A percentile compares a stretch with the other conserved stretches of the same genome.
These are phyloP conservation scores for Sula dactylatra DNA, from an alignment of 2,113 vertebrate genomes.

Conservation along the genomic window DNA sequence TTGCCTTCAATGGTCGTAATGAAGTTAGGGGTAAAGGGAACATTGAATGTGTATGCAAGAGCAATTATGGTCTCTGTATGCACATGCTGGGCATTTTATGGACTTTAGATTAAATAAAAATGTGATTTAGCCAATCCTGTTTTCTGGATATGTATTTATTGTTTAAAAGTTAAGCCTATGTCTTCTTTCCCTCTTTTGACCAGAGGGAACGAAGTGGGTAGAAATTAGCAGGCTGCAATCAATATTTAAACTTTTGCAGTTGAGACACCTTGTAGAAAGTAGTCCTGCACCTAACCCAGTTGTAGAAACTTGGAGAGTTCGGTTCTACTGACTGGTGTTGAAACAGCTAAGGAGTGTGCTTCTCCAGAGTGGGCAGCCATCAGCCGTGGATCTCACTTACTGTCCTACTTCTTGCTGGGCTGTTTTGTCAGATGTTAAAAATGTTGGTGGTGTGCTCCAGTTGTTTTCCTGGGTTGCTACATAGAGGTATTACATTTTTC, in stretches of 20 bases:
- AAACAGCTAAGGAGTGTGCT: not conserved
- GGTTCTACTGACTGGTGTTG: not conserved
- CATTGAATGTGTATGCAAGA: not conserved
- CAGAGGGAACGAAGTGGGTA: not conserved
- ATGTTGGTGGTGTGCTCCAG: not conserved
- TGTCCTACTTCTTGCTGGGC: not conserved
- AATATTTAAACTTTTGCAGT: not conserved
- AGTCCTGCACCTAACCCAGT: not conserved
- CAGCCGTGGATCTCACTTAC: not conserved
- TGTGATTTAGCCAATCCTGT: not conserved
- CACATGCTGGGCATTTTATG: fast-evolving
- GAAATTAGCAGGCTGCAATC: not conserved
- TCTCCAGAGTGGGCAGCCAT: not conserved
- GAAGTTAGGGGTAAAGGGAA: not conserved
- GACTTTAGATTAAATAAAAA: not conserved
- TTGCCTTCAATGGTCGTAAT: not conserved
- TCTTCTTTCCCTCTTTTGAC: not conserved
- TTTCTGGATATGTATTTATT: not conserved
- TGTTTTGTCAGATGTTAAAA: not conserved
- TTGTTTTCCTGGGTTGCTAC: not conserved
- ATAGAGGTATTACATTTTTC: not conserved
- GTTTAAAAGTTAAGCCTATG: not conserved
- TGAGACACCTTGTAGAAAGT: not conserved
- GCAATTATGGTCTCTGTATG: not conserved
- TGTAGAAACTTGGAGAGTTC: not conserved